Percentiles rank a stretch among this genome's conserved stretches.
Evolutionary conservation across 2,113 vertebrate genomes (phyloP).

Genomic region (Mirza zaza): DNA sequence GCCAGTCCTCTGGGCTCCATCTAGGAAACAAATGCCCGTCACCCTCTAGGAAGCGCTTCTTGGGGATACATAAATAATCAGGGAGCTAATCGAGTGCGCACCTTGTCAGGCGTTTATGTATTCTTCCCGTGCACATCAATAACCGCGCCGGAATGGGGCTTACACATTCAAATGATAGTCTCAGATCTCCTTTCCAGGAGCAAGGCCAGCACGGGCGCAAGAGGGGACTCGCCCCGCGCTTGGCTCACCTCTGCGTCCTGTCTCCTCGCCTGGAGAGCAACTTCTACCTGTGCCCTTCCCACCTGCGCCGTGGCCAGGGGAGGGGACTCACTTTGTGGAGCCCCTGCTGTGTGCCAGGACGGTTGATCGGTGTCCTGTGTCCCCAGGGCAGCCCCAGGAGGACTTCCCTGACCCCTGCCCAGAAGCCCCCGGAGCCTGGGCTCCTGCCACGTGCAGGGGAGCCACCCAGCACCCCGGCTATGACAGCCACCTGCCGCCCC

Average conservation of each 20-base stretch:
- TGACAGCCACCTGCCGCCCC: not conserved
- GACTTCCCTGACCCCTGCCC: not conserved
- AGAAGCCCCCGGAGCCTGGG: not conserved
- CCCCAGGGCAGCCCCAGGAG: not conserved
- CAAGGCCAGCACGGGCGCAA: accelerated
- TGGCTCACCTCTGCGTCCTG: accelerated
- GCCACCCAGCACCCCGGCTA: not conserved
- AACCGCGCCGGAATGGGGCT: not conserved
- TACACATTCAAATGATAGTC: not conserved
- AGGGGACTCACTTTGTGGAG: accelerated
- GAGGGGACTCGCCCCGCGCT: accelerated
- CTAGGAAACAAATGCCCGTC: slow-evolving; percentile 38
- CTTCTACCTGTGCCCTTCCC: accelerated
- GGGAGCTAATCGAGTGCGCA: not conserved
- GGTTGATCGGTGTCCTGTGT: accelerated
- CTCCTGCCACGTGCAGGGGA: not conserved
- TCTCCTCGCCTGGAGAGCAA: accelerated
- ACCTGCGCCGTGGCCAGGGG: accelerated
- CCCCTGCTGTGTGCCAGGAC: not conserved
- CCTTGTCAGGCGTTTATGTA: not conserved
- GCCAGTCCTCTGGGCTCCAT: slow-evolving; percentile 49
- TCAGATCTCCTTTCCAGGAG: not conserved
- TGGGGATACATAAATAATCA: slow-evolving; percentile 22
- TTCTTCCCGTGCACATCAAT: not conserved
- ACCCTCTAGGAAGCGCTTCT: not conserved